Conservation (phyloP, 1,140 invertebrate species). For the Trichomalopsis sarcophagae region DNA sequence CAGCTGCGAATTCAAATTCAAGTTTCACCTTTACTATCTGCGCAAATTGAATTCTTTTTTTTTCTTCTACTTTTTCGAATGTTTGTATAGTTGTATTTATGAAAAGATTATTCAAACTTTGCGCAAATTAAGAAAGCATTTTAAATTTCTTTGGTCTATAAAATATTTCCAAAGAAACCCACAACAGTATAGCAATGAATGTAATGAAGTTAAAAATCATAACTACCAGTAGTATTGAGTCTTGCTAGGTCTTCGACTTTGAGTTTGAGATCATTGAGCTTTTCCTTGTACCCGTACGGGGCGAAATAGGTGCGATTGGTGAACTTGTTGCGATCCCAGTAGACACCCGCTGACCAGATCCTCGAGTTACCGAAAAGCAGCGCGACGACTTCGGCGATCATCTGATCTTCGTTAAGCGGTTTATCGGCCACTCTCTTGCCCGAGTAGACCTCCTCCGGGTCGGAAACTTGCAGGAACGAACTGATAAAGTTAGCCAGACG, state of each 20-base stretch:
- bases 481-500: conserved; percentile 96
- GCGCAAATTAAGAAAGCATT: too few relatives aligned
- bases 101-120: neutral
- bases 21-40: too few relatives aligned
- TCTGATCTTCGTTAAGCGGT: conserved; percentile 93
- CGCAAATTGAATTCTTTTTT: conserved; percentile 9
- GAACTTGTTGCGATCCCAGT: conserved; percentile 97
- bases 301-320: conserved; percentile 94
- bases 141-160: too few relatives aligned
- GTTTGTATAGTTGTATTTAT: neutral
- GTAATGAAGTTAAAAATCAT: conserved; percentile 46
- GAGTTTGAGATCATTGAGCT: conserved; percentile 88
- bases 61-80: conserved; percentile 42
- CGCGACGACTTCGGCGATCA: conserved; percentile 94
- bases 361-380: conserved; percentile 92
- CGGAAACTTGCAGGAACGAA: conserved; percentile 93
- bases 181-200: neutral
- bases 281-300: conserved; percentile 93
- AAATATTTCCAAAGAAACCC: too few relatives aligned
- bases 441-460: conserved; percentile 95
- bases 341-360: conserved; percentile 93
- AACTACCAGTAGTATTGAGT: conserved; percentile 82
- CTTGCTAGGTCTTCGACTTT: conserved; percentile 91
- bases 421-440: conserved; percentile 92
- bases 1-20: too few relatives aligned